Evolutionary conservation across 2,113 vertebrate species (phyloP), one percentile per base, ranked within the genome.

Genomic region (Strix uralensis): DNA sequence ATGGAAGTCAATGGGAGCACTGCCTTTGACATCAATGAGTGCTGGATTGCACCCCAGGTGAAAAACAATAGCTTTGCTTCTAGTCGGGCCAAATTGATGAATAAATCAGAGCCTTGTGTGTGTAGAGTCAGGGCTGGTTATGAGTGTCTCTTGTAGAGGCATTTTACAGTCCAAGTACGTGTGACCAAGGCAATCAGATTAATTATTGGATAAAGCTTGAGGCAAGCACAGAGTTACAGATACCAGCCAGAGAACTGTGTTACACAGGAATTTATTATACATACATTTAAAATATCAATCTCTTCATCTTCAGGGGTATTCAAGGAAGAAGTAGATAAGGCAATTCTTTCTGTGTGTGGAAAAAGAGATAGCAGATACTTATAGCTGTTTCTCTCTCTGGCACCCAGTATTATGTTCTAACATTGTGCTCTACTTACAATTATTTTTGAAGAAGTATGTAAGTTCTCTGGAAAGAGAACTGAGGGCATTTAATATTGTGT

Each of bases 181-280:
- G 58, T 86, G 93, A 96, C 78, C 87, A 90, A 96, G 81, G 84
- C 94, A 93, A 87, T 95, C 92, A 94, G 94, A 97, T 97, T 97
- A 97, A 97, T 96, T 97, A 95, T 95, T 96, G 93, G 96, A 81
- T 94, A 97, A 96, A 19, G 96, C 96, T 97, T 14, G 46, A 94
- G 96, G 93, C 93, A 83, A 82, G 3, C 8, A 78, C 52, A 90
- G 85, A 94, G 92, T 94, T 96, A 69, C 71, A 93, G 75, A 84
- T 54, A 95, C 74, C 27, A 80, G 87, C 92, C 86, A 92, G 92
- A 90, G 95, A 93, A 87, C 57, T 54, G 32, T 36, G 23, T 77
- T 92, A 55, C 47, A 67, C 91, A 93, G 67, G 90, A 97, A 96
- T 97, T 96, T 97, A 69, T 96, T 94, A 96, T 88, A 90, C 52